Base-by-base conservation (phyloP, 2,888 invertebrate species). In the Agonopterix alstromeriana region DNA sequence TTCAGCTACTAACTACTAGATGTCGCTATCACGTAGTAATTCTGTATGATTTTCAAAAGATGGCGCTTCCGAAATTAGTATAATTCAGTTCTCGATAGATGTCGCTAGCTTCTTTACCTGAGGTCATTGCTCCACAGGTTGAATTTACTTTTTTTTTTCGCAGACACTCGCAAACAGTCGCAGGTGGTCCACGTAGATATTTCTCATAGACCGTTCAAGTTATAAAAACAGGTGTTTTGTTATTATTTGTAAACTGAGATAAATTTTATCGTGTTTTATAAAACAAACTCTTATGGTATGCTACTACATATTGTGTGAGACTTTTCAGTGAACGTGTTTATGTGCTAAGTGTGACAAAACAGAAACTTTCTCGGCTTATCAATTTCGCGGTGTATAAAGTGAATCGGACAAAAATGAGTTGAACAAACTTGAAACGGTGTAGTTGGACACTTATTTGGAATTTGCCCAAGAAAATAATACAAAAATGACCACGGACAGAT, bases 401-500 rank as follows among this genome's bases (percentile, higher is more conserved):
- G 63, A 70, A 71, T 71, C 70, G 65, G 61, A 63, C 60, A 54
- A 82, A 77, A 82, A 87, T 87, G 84, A 85, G 78, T 82, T 82
- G 78, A 84, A 76, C 62, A 72, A 73, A 74, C 73, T 72, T 66
- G 61, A n/a, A 48, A 46, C 43, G 10, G 38, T n/a, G n/a, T 42
- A 12, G 11, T 47, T 45, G 50, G 27, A 35, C 36, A 42, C 52
- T 54, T 10, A 35, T 27, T 44, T 53, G 46, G 10, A 38, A 38
- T 46, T 45, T 44, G 14, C 3, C 40, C 5, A 10, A 10, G 36
- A 2, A 38, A 14, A 45, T 11, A 41, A 41, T 42, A 46, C 42
- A 41, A 79, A 74, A 72, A 91, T 91, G 91, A 87, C 90, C 61
- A 91, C 91, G 44, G 90, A 91, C 74, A 85, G 91, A 74, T 91